A percentile compares a stretch with the other conserved stretches of the same genome.
Conservation (phyloP, 2,113 vertebrate genomes). For the Lamprotornis superbus region DNA sequence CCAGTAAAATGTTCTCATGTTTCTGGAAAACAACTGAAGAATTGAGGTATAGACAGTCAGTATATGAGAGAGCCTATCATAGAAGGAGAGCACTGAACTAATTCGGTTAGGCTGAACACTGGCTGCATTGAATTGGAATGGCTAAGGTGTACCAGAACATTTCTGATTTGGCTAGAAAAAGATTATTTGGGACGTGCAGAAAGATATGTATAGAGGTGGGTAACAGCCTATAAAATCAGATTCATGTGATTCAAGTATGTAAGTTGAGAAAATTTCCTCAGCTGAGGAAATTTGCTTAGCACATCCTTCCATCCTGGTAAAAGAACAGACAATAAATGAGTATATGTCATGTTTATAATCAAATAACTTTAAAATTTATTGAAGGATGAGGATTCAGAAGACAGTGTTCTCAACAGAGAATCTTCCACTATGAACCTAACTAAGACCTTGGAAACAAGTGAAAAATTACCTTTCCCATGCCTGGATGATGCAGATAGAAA, state of each 20-base stretch:
- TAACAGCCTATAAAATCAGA: not conserved
- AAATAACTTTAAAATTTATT: conserved; percentile 18
- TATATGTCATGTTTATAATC: not conserved
- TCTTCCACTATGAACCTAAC: not conserved
- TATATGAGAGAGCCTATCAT: not conserved
- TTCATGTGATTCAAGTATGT: not conserved
- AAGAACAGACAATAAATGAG: not conserved
- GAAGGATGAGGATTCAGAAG: conserved; percentile 74
- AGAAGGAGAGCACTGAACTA: not conserved
- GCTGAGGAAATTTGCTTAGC: not conserved
- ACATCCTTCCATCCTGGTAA: not conserved
- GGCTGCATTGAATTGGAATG: not conserved
- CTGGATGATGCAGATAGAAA: conserved; percentile 64
- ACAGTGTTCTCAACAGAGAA: conserved; percentile 41
- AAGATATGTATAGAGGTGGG: not conserved
- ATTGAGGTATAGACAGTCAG: not conserved
- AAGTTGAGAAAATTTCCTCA: not conserved
- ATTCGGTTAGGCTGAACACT: not conserved
- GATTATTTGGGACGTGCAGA: not conserved
- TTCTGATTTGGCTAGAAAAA: not conserved
- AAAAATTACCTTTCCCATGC: conserved; percentile 70
- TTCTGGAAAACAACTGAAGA: not conserved
- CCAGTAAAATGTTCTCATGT: not conserved
- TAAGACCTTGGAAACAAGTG: conserved; percentile 62
- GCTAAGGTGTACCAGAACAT: not conserved